Conservation (phyloP, 1,140 invertebrate species). For the Meloidogyne chitwoodi region DNA sequence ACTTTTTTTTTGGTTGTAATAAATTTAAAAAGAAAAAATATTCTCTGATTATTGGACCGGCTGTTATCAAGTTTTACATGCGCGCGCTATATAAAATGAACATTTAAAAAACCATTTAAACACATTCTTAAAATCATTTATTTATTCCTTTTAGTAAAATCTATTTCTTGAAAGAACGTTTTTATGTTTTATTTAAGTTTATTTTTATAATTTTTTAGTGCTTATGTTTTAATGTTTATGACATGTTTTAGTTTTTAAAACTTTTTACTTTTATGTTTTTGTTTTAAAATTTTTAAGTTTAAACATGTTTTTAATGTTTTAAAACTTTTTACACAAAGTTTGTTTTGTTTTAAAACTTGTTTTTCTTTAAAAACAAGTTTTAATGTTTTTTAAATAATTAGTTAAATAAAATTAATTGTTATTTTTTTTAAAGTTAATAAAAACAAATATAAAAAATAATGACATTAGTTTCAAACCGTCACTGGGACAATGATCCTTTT, state of each 20-base stretch:
- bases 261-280: neutral
- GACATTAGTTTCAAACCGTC: constrained; percentile 25
- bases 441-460: constrained; percentile 17
- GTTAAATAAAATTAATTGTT: neutral
- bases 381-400: neutral
- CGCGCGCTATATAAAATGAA: neutral
- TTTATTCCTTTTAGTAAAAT: neutral
- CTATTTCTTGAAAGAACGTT: neutral
- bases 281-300: neutral
- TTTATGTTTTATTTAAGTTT: neutral
- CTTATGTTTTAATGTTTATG: too few species aligned
- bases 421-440: neutral
- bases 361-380: neutral
- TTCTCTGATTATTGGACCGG: neutral
- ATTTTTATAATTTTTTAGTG: neutral
- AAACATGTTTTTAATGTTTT: neutral
- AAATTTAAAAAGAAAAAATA: neutral
- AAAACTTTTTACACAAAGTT: too few species aligned
- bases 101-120: neutral
- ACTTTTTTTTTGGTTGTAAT: neutral
- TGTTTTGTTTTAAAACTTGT: neutral
- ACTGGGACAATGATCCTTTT: constrained; percentile 29
- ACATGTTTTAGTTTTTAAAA: neutral
- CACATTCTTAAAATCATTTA: neutral
- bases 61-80: neutral